A percentile compares a stretch with the other conserved stretches of the same genome.
These are phyloP conservation scores for Tetraneura akinire DNA, from an alignment of 1,140 invertebrate genomes.

Conservation along the genomic window DNA sequence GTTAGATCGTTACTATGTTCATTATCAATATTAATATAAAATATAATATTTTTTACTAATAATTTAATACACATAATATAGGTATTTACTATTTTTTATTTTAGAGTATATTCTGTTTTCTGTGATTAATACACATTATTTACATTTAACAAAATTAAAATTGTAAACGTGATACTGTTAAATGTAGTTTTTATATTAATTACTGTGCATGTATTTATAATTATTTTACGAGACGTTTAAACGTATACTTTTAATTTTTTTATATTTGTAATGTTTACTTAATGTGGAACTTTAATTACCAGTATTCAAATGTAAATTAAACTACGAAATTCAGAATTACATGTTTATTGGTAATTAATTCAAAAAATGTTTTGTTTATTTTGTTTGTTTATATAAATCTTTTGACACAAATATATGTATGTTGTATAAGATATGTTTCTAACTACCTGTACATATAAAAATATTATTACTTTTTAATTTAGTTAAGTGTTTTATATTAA, in stretches of 20 bases:
- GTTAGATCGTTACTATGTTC: background rate
- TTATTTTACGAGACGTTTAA: background rate
- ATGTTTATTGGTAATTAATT: background rate
- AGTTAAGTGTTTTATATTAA: conserved; percentile 8
- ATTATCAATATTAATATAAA: conserved; percentile 15
- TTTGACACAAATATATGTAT: background rate
- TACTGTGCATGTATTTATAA: background rate
- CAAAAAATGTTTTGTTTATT: background rate
- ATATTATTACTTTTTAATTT: conserved; percentile 7
- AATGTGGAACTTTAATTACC: background rate
- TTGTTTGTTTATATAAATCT: conserved; percentile 20
- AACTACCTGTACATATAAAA: conserved; percentile 6
- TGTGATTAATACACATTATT: no score
- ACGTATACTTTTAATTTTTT: background rate
- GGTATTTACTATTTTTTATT: no score
- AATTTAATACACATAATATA: no score
- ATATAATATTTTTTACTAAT: no score
- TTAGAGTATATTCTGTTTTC: no score
- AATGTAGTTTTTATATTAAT: background rate
- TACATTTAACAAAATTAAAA: no score
- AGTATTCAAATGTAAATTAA: background rate
- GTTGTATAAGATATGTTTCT: background rate
- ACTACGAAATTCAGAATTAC: background rate
- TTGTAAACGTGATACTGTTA: no score
- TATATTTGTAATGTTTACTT: background rate